Conservation (phyloP, 1,140 invertebrate genomes). For the Drosophila nebulosa region DNA sequence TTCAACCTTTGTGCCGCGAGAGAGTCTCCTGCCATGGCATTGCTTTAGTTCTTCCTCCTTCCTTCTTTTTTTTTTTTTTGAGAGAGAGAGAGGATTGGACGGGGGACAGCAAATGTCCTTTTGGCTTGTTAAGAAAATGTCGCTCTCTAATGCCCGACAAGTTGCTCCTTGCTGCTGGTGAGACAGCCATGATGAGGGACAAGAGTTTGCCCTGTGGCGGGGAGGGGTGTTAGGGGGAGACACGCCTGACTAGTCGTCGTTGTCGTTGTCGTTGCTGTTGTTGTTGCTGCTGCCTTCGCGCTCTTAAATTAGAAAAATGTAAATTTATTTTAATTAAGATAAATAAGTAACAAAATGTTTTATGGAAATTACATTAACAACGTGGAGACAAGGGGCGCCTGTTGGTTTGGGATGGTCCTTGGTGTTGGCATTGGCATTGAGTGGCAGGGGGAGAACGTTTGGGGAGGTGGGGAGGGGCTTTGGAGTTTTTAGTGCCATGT, state of each 20-base stretch:
- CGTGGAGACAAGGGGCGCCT: conserved; percentile 51
- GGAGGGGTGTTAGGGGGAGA: background rate
- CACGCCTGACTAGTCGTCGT: conserved; percentile 37
- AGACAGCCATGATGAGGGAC: background rate
- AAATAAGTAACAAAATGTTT: conserved; percentile 81
- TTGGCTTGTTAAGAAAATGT: conserved; percentile 79
- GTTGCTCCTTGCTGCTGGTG: conserved; percentile 17
- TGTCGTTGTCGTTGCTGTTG: conserved; percentile 18
- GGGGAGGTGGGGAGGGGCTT: background rate
- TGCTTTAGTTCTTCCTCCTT: background rate
- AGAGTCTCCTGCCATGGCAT: background rate
- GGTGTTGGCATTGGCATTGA: background rate
- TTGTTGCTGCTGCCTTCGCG: conserved; percentile 45
- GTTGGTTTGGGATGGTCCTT: conserved; percentile 3
- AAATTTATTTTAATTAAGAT: conserved; percentile 81
- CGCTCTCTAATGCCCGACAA: conserved; percentile 67
- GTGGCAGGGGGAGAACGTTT: background rate
- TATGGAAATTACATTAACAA: conserved; percentile 80
- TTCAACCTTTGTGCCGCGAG: conserved; percentile 33
- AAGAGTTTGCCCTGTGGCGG: background rate
- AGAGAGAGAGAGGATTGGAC: no score
- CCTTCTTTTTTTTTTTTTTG: conserved; percentile 3
- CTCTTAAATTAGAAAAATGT: conserved; percentile 81
- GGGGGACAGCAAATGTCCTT: conserved; percentile 70
- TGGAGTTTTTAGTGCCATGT: background rate